Base-by-base conservation (phyloP, 23 tunicate genomes). In the Ciona savignyi region DNA sequence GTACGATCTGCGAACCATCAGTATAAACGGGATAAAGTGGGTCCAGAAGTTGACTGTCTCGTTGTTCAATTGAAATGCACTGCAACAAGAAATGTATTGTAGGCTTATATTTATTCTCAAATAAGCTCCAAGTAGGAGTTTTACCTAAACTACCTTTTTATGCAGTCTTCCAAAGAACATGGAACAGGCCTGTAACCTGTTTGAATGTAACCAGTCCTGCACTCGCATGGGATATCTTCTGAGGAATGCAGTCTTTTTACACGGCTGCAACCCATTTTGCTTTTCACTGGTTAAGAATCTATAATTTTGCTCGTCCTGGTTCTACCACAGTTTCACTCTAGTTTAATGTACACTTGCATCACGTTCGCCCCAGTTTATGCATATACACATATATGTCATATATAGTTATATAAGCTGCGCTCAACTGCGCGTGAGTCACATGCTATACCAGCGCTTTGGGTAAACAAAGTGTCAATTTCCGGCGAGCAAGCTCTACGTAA, bases 1-100 rank as follows among this genome's bases (percentile, higher is more conserved):
- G 62, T 35, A 83, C 34, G 49, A 60, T 26, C 89, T 82, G 33
- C 62, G 65, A 33, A 70, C 27, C 23, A 77, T 22, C 23, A 62
- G 11, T 15, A 83, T 21, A 25, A 83, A 62, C 20, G 82, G 68
- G 15, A 83, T 24, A 62, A 83, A 77, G 71, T 83, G 89, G 11
- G 89, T 83, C 89, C 89, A 83, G 64, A 77, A 79, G 35, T 77
- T 83, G 29, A 75, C 23, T 0, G 72, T 34, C 42, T 83, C 85
- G 64, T 83, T 83, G 51, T 73, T 83, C 63, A 78, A 82, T 9
- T 70, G 63, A 51, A 83, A 71, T 0, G 75, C 67, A 65, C 89
- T 83, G 35, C 24, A 56, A 62, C 6, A 78, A 19, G 29, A 29
- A 9, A 25, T 19, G 28, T 20, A n/a, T n/a, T n/a, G n/a, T n/a